Evolutionary conservation across 1,140 invertebrate genomes (phyloP).

Genomic region (Belonocnema kinseyi): DNA sequence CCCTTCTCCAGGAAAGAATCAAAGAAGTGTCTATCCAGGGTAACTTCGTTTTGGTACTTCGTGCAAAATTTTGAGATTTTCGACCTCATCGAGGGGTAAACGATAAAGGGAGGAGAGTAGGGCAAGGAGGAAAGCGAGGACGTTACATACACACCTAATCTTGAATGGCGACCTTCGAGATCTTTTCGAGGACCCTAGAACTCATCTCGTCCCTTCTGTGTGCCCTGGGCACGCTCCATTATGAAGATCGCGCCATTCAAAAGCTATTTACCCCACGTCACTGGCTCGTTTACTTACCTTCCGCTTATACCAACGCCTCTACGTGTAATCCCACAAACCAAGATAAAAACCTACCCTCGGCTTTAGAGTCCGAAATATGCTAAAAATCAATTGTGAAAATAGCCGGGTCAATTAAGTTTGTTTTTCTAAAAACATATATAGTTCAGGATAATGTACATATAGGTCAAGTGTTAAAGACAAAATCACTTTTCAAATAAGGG

Average conservation of each 20-base stretch:
- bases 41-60: slow-evolving; percentile 34
- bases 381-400: no score
- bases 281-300: slow-evolving; percentile 49
- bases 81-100: slow-evolving; percentile 12
- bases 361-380: neutral
- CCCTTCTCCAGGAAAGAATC: slow-evolving; percentile 41
- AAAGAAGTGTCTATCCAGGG: slow-evolving; percentile 46
- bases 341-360: neutral
- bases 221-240: slow-evolving; percentile 45
- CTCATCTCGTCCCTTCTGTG: slow-evolving; percentile 35
- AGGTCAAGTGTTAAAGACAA: no score
- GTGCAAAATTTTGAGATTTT: slow-evolving; percentile 52
- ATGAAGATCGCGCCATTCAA: slow-evolving; percentile 46
- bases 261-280: slow-evolving; percentile 53
- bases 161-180: slow-evolving; percentile 50
- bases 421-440: no score
- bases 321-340: slow-evolving; percentile 11
- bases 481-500: no score
- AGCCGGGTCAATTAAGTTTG: no score
- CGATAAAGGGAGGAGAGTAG: slow-evolving; percentile 4
- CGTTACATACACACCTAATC: slow-evolving; percentile 44
- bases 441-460: no score
- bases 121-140: slow-evolving; percentile 37
- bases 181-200: slow-evolving; percentile 52
- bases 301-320: slow-evolving; percentile 35